Base-by-base conservation (phyloP, 92 coral and sea anemone genomes). In the Epizoanthus ramosus region DNA sequence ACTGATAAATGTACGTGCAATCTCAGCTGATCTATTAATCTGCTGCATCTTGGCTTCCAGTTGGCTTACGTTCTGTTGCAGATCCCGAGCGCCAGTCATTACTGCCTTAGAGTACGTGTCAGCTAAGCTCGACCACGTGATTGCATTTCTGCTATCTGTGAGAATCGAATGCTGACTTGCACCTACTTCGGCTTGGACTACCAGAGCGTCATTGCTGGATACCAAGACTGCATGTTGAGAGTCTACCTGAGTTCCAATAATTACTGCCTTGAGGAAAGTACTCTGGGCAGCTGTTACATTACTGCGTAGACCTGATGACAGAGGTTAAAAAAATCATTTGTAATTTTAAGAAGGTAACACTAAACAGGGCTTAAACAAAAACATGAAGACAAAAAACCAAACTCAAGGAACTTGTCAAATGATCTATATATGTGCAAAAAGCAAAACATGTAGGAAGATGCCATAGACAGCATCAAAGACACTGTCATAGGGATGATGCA, bases 21-120 rank as follows among this genome's bases (percentile, higher is more conserved):
- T 79, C 87, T 93, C 90, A 33, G 89, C 91, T 35, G 94, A 84
- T 8, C 61, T 58, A 61, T 89, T 93, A 52, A 91, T 91, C 61
- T 56, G 81, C 67, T 79, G 74, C 87, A 89, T 91, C 60, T 87
- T 84, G 52, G 68, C 28, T 67, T 87, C 90, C 57, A 93, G 86
- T 6, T 77, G 75, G 35, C 68, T 71, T 39, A 93, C 93, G 59
- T 85, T 87, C 37, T 72, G 80, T 72, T 84, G 80, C 17, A 84
- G 79, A 33, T 86, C 61, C 58, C 80, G 88, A 6, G 82, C 74
- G 8, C 84, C 90, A n/a, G 50, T 73, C 70, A 58, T 58, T 4
- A 93, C 85, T 13, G 80, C 83, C n/a, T 85, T 53, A 4, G 89
- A 72, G 6, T 83, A 73, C 57, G 3, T 70, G 18, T 6, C 31